These are phyloP conservation scores for Tribolium freemani DNA, from an alignment of 2,888 invertebrate genomes.

Conservation along the genomic window DNA sequence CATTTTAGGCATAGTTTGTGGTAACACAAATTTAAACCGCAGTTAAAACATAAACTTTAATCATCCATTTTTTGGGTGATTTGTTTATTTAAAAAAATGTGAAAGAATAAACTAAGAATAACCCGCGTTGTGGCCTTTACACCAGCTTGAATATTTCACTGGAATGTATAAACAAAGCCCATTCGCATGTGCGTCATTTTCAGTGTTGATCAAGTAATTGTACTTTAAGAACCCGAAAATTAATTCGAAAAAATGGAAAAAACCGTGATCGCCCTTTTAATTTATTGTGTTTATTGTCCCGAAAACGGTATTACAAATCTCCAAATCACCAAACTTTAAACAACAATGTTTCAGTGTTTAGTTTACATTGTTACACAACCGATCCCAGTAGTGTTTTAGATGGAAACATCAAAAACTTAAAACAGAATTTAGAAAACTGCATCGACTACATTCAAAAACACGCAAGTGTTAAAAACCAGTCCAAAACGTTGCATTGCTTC, in stretches of 20 bases:
- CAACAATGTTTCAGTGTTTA: slow-evolving; percentile 1
- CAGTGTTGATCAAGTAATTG: not conserved
- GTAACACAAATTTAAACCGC: too few relatives aligned
- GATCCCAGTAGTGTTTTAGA: not conserved
- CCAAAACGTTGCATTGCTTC: not conserved
- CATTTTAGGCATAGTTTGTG: too few relatives aligned
- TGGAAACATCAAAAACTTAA: not conserved
- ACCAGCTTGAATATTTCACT: not conserved
- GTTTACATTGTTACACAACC: slow-evolving; percentile 1
- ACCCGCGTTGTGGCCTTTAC: not conserved
- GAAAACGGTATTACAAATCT: not conserved
- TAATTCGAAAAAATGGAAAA: not conserved
- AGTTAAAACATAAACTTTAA: too few relatives aligned
- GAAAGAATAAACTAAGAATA: too few relatives aligned
- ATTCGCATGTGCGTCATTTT: slow-evolving; percentile 11
- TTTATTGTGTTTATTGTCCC: not conserved
- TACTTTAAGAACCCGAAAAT: not conserved
- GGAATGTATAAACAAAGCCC: not conserved
- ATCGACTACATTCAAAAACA: slow-evolving; percentile 2
- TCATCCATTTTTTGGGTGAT: too few relatives aligned
- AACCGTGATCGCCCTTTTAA: not conserved
- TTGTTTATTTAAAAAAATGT: too few relatives aligned
- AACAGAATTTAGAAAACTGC: slow-evolving; percentile 6
- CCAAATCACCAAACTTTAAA: not conserved
- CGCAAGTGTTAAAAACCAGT: not conserved